A percentile compares a stretch with the other conserved stretches of the same genome.
Evolutionary conservation across 2,888 invertebrate species (phyloP).

Genomic region (Oscheius myriophilus): DNA sequence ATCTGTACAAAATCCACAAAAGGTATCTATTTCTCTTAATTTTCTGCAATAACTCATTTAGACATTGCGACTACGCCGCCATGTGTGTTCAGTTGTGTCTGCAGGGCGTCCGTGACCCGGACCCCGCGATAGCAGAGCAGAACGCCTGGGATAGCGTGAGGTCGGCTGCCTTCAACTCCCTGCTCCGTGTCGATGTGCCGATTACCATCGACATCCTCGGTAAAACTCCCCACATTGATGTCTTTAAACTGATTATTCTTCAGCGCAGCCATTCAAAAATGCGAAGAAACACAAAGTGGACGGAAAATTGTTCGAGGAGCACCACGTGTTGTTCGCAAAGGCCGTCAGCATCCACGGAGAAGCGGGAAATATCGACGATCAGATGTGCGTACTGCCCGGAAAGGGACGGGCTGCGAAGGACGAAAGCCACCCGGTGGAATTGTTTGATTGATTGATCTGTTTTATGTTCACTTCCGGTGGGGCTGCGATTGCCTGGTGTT

Average conservation of each 20-base stretch:
- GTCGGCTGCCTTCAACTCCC: background rate
- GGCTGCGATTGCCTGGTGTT: too few species aligned
- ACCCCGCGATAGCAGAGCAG: conserved; percentile 1
- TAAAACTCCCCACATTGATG: background rate
- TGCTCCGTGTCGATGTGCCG: conserved; percentile 28
- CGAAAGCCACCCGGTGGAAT: background rate
- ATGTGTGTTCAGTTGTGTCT: conserved; percentile 42
- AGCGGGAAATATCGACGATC: background rate
- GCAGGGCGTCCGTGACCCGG: conserved; percentile 32
- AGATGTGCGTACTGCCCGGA: background rate
- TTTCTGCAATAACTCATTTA: conserved; percentile 17
- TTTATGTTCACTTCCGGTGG: too few species aligned
- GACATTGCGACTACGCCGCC: conserved; percentile 43
- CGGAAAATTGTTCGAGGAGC: conserved; percentile 3
- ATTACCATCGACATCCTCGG: background rate
- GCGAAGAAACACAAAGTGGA: background rate
- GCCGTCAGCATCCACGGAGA: conserved; percentile 1
- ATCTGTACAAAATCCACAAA: conserved; percentile 42
- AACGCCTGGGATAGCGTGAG: conserved; percentile 1
- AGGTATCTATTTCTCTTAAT: conserved; percentile 30
- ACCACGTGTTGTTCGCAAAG: conserved; percentile 14
- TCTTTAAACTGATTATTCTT: background rate
- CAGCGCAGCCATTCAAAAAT: conserved; percentile 9
- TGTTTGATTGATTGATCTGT: too few species aligned
- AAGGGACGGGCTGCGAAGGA: background rate